These are phyloP conservation scores for Drosophila multiciliata DNA, from an alignment of 2,888 invertebrate species.

Conservation along the genomic window DNA sequence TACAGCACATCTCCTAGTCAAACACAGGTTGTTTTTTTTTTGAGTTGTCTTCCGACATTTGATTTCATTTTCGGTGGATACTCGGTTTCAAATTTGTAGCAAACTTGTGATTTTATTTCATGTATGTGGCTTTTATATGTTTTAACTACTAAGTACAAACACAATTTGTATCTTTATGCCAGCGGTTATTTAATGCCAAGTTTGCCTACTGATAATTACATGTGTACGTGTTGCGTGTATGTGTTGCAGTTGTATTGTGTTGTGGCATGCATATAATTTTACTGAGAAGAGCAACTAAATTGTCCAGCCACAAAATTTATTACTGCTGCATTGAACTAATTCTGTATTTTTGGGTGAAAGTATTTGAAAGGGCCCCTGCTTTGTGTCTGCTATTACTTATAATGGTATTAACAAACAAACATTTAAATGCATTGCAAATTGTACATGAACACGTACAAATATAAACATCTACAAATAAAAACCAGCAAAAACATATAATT, in stretches of 20 bases:
- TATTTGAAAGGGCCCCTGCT: slow-evolving; percentile 9
- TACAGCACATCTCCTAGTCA: background rate
- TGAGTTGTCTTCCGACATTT: background rate
- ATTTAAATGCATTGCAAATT: background rate
- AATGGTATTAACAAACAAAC: slow-evolving; percentile 1
- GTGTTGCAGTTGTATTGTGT: slow-evolving; percentile 43
- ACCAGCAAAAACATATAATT: background rate
- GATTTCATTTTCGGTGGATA: slow-evolving; percentile 2
- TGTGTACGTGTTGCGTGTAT: background rate
- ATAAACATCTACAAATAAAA: background rate
- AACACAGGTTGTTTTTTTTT: background rate
- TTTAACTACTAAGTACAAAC: background rate
- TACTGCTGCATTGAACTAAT: slow-evolving; percentile 70
- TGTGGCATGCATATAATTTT: slow-evolving; percentile 46
- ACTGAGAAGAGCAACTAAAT: slow-evolving; percentile 40
- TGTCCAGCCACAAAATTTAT: slow-evolving; percentile 75
- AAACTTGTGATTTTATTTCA: slow-evolving; percentile 1
- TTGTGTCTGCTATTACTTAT: slow-evolving; percentile 8
- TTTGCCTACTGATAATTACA: slow-evolving; percentile 1
- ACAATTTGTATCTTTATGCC: slow-evolving; percentile 9
- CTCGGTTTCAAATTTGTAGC: background rate
- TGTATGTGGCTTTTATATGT: background rate
- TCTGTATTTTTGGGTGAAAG: slow-evolving; percentile 6
- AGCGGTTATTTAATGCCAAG: slow-evolving; percentile 5
- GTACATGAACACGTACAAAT: background rate